Evolutionary conservation across 2,113 vertebrate species (phyloP), one percentile per base, ranked within the genome.

Genomic region (Chaenogobius annularis): DNA sequence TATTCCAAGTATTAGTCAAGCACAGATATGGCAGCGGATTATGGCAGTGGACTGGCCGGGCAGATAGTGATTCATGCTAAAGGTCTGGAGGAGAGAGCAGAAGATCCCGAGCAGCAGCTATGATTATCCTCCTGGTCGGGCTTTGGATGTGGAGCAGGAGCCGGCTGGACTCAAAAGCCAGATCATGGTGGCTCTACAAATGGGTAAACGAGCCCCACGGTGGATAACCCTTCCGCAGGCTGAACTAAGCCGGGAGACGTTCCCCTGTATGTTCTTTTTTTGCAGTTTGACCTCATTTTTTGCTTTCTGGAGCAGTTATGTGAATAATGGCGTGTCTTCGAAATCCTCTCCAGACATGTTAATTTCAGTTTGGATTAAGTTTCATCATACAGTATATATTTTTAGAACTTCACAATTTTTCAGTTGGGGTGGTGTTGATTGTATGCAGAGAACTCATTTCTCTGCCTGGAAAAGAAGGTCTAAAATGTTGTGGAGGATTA

Each of bases 161-260:
- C 73, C 79, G 75, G 73, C 43, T 69, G 74, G 74, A 77, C 81
- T 81, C 69, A 84, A 84, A 84, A 74, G 79, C 12, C 80, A 78
- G 85, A 84, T 89, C 75, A 87, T 46, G 44, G 76, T 75, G 74
- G 69, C 46, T 84, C 69, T 64, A 71, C 82, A 86, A 82, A 73
- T 73, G 85, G 74, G 73, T 73, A 68, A 66, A 15, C 0, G 74
- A 74, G 58, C 40, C 69, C 75, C 64, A 46, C 68, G 72, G 81
- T 74, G 69, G 0, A 70, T 80, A 80, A 72, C 68, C 70, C 73
- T 40, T 22, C 79, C 82, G 80, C 71, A 66, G 72, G 44, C 12
- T 82, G 48, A 52, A 82, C 64, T 62, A 37, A 47, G 54, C 65
- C 55, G 62, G 64, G 62, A 65, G 50, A 69, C 62, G 64, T 52